Base-by-base conservation (phyloP, 2,888 invertebrate genomes). In the Phalera bucephala region DNA sequence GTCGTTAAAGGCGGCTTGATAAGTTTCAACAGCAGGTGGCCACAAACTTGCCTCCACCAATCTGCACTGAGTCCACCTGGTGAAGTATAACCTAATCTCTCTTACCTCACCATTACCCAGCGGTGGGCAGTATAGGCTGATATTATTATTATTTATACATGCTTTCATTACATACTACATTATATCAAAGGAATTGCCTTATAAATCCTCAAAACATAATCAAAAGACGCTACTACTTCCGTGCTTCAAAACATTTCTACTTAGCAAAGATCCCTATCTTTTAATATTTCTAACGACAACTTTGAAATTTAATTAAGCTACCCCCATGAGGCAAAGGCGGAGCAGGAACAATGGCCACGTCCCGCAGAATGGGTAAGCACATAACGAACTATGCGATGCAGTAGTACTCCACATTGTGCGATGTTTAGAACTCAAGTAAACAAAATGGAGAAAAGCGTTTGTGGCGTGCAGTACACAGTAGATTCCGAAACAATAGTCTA, bases 221-320 rank as follows among this genome's bases (percentile, higher is more conserved):
- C n/a, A n/a, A n/a, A n/a, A n/a, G n/a, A n/a, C n/a, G n/a, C n/a
- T n/a, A n/a, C n/a, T n/a, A n/a, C n/a, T 17, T 17, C 17, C 5
- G 3, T 17, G 3, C 17, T 3, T 17, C 17, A 17, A 17, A 13
- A 10, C 21, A 23, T 31, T n/a, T 21, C 15, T 31, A 23, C 23
- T 31, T 15, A 15, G 3, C 7, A 31, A 7, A 11, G 13, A 12
- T 21, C 11, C 22, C 31, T 41, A 33, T 36, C 37, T 28, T 46
- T 12, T 3, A 49, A 38, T 23, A 47, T 19, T 23, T 35, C 28
- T 40, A 44, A 53, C 38, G 51, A 47, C 39, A 39, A 39, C 32
- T 23, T 31, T 21, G 40, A 42, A 54, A 54, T 48, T 55, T 51
- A 54, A 54, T 54, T 45, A 52, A 55, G 45, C 36, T 26, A 12